These are phyloP conservation scores for Trachymyrmex cornetzi DNA, from an alignment of 1,140 invertebrate species.

Conservation along the genomic window DNA sequence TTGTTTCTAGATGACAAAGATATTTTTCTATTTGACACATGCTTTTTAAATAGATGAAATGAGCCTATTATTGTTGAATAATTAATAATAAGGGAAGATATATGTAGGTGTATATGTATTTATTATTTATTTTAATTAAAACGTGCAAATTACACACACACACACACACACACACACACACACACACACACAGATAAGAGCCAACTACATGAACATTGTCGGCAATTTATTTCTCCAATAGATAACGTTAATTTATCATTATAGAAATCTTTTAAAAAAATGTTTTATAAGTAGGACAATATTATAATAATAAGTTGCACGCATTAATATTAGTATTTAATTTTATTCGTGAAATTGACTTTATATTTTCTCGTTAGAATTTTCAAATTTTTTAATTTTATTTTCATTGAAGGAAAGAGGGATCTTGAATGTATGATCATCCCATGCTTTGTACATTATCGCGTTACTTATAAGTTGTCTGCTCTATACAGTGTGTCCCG, in stretches of 20 bases:
- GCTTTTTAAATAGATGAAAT: conserved; percentile 13
- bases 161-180: too few species aligned
- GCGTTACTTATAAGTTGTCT: conserved; percentile 43
- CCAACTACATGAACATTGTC: conserved; percentile 31
- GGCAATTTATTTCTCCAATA: neutral
- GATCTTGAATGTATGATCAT: conserved; percentile 25
- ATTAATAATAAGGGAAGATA: conserved; percentile 40
- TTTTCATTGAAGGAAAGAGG: neutral
- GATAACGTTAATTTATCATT: conserved; percentile 5
- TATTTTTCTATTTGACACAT: conserved; percentile 46
- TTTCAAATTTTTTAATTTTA: conserved; percentile 13
- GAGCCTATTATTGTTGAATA: conserved; percentile 40
- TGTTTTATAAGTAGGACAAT: neutral
- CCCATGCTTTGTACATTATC: conserved; percentile 68
- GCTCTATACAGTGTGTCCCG: neutral
- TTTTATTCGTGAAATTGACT: conserved; percentile 36
- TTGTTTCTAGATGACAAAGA: conserved; percentile 54
- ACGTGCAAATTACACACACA: neutral
- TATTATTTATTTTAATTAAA: conserved; percentile 63
- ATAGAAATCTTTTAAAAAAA: neutral
- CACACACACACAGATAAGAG: neutral
- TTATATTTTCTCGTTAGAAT: conserved; percentile 18
- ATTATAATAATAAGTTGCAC: conserved; percentile 36
- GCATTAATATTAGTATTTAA: conserved; percentile 28
- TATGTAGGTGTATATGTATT: neutral